phyloP scores from a whole-genome alignment of 1,140 invertebrate species.

The Macrobrachium rosenbergii region DNA sequence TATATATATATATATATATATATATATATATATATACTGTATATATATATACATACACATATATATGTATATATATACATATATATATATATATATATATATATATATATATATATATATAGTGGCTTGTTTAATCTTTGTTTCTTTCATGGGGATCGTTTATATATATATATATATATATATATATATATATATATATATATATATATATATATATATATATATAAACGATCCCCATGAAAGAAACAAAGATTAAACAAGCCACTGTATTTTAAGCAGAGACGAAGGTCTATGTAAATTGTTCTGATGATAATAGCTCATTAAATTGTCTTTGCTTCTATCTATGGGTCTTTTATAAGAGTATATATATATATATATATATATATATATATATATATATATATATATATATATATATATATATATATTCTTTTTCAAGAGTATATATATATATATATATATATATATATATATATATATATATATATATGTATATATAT shows the following conservation, averaged over 20 bases:
- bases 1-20: not conserved
- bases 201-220: not conserved
- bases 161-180: not conserved
- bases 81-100: not conserved
- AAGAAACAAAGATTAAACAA: too few relatives aligned
- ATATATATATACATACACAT: not conserved
- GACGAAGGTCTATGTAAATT: too few relatives aligned
- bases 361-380: not conserved
- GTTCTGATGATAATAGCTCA: too few relatives aligned
- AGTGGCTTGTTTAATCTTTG: too few relatives aligned
- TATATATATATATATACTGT: slow-evolving; percentile 1
- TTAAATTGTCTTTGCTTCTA: too few relatives aligned
- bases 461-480: not conserved
- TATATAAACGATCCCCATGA: not conserved
- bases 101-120: too few relatives aligned
- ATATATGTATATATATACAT: not conserved
- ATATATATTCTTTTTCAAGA: not conserved
- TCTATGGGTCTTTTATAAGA: too few relatives aligned
- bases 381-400: not conserved
- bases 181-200: not conserved
- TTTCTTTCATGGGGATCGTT: too few relatives aligned
- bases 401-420: slow-evolving; percentile 1
- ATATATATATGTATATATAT: not conserved
- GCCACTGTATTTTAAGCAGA: too few relatives aligned
- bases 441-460: not conserved